Conservation (phyloP, 2,113 vertebrate genomes). For the Pseudorhombus dupliciocellatus region DNA sequence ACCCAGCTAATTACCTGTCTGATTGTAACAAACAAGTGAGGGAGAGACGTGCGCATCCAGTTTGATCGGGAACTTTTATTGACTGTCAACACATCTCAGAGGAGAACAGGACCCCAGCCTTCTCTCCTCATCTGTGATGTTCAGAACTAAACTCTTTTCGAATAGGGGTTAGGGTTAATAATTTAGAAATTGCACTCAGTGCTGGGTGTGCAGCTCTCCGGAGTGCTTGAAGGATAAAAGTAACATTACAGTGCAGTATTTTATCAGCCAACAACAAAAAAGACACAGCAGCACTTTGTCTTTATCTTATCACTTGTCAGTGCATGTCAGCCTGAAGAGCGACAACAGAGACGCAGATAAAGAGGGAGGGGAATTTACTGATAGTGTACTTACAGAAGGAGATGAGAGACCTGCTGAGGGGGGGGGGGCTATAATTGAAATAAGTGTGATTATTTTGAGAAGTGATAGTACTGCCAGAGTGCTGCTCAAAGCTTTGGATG, state of each 20-base stretch:
- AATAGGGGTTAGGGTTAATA: neutral
- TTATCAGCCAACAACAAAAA: slow-evolving; percentile 7
- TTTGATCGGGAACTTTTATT: neutral
- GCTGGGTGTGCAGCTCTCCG: neutral
- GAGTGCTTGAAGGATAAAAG: slow-evolving; percentile 3
- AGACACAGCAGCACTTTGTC: slow-evolving; percentile 11
- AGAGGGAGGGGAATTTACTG: neutral
- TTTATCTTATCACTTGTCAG: slow-evolving; percentile 21
- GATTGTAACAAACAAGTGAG: slow-evolving; percentile 35
- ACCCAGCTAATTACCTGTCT: slow-evolving; percentile 49
- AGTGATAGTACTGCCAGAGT: neutral
- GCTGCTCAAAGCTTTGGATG: too few species aligned
- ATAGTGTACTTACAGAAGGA: neutral
- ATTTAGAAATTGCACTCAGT: neutral
- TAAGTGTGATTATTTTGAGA: neutral
- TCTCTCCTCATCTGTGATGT: too few species aligned
- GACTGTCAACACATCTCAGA: too few species aligned
- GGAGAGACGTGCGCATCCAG: neutral
- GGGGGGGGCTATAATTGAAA: neutral
- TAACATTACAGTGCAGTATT: neutral
- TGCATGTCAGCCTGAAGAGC: neutral
- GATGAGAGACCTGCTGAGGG: neutral
- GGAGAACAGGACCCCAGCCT: too few species aligned
- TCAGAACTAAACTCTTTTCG: too few species aligned
- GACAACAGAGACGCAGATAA: neutral